phyloP scores from a whole-genome alignment of 1,140 invertebrate genomes.

The Macrobrachium rosenbergii region DNA sequence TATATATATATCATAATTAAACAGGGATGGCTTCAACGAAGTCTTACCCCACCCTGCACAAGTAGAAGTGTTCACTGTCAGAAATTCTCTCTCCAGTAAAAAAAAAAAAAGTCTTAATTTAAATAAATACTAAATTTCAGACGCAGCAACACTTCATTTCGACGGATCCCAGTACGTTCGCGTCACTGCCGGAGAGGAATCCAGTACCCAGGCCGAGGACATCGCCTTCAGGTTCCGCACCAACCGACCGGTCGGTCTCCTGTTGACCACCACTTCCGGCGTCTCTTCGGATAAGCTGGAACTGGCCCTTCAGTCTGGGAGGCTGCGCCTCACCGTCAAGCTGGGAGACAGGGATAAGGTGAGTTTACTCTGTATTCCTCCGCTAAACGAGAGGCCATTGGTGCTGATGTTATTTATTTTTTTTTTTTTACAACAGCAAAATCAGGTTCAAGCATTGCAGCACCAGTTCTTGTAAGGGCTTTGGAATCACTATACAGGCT shows the following conservation, averaged over 20 bases:
- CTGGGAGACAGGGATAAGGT: constrained; percentile 90
- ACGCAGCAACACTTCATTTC: constrained; percentile 87
- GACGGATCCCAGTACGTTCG: constrained; percentile 91
- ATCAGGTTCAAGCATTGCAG: too few species aligned
- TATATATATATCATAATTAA: too few species aligned
- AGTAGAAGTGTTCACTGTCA: too few species aligned
- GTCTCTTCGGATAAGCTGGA: constrained; percentile 82
- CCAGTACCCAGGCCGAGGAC: constrained; percentile 92
- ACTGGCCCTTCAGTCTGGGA: constrained; percentile 84
- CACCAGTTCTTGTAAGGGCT: too few species aligned
- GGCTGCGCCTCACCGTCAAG: constrained; percentile 83
- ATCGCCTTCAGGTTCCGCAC: constrained; percentile 90
- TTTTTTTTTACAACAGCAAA: too few species aligned
- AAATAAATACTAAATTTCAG: constrained; percentile 71
- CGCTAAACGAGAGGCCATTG: too few species aligned
- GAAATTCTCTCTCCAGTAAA: too few species aligned
- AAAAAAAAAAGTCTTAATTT: too few species aligned
- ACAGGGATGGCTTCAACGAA: too few species aligned
- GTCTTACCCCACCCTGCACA: too few species aligned
- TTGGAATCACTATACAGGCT: too few species aligned
- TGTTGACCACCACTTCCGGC: constrained; percentile 68
- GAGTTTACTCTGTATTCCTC: constrained; percentile 50
- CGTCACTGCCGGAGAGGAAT: constrained; percentile 83
- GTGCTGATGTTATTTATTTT: too few species aligned
- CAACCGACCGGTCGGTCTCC: constrained; percentile 76